Conservation (phyloP, 2,113 vertebrate genomes). For the Myiagra hebetior region DNA sequence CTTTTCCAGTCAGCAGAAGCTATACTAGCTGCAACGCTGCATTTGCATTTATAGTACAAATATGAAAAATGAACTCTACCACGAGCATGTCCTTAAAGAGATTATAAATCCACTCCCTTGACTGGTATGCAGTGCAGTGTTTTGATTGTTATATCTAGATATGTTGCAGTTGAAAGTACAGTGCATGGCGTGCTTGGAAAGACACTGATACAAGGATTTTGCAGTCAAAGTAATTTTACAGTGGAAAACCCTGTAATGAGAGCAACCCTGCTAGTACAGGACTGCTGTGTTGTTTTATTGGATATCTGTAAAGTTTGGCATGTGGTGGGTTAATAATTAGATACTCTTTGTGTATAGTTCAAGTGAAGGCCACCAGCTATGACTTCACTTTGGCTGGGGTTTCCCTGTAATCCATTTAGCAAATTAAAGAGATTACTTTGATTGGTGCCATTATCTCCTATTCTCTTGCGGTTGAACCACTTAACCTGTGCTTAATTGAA, state of each 20-base stretch:
- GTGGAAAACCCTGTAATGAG: neutral
- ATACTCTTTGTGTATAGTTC: slow-evolving; percentile 81
- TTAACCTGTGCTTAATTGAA: slow-evolving; percentile 92
- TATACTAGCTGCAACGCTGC: slow-evolving; percentile 45
- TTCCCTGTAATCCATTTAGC: slow-evolving; percentile 88
- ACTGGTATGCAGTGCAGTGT: slow-evolving; percentile 25
- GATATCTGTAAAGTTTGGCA: slow-evolving; percentile 67
- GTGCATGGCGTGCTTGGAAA: neutral
- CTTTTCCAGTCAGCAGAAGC: slow-evolving; percentile 70
- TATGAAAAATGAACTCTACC: slow-evolving; percentile 73
- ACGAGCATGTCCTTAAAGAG: slow-evolving; percentile 62
- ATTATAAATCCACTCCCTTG: slow-evolving; percentile 70
- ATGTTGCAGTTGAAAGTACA: slow-evolving; percentile 29
- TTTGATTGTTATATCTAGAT: slow-evolving; percentile 53
- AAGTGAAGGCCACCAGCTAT: slow-evolving; percentile 84
- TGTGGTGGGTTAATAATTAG: slow-evolving; percentile 81
- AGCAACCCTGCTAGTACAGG: neutral
- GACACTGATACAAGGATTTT: neutral
- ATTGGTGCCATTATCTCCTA: slow-evolving; percentile 87
- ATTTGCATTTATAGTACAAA: slow-evolving; percentile 80
- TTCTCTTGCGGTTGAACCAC: slow-evolving; percentile 86
- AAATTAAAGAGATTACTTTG: slow-evolving; percentile 89
- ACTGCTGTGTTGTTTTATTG: slow-evolving; percentile 24
- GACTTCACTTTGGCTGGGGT: slow-evolving; percentile 86
- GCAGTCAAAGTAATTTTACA: neutral